Evolutionary conservation across 2,113 vertebrate species (phyloP).

Genomic region (Pelvicachromis taeniatus): DNA sequence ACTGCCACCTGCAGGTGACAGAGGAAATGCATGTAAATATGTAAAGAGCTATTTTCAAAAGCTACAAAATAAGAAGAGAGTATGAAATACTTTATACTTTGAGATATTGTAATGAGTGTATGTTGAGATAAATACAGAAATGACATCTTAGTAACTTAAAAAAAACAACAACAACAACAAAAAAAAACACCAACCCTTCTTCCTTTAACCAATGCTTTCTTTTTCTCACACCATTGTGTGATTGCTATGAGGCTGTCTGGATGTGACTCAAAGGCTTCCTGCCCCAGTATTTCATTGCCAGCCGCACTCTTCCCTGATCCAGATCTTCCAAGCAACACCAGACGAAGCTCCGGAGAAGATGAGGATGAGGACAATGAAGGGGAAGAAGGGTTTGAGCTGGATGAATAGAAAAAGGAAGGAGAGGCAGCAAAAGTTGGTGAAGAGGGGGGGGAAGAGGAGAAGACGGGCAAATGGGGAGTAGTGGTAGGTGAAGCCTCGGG

Average conservation of each 20-base stretch:
- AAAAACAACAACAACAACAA: accelerated
- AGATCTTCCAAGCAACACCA: slow-evolving; percentile 69
- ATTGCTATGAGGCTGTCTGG: slow-evolving; percentile 19
- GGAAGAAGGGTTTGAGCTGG: not conserved
- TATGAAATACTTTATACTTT: not conserved
- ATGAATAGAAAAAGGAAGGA: not conserved
- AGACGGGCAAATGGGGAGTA: not conserved
- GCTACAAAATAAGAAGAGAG: not conserved
- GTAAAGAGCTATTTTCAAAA: not conserved
- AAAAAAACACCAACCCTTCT: slow-evolving; percentile 45
- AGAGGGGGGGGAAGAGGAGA: not conserved
- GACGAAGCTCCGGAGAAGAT: slow-evolving; percentile 54
- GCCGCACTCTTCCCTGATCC: slow-evolving; percentile 70
- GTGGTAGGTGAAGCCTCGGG: slow-evolving; percentile 4
- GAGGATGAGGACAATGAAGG: slow-evolving; percentile 2
- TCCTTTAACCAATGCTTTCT: slow-evolving; percentile 40
- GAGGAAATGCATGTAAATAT: not conserved
- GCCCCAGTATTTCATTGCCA: slow-evolving; percentile 68
- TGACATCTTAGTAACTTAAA: not conserved
- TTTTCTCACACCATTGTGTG: slow-evolving; percentile 65
- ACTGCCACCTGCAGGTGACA: slow-evolving; percentile 64
- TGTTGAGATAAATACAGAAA: not conserved
- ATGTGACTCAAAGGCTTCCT: slow-evolving; percentile 41
- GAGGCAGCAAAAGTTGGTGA: not conserved
- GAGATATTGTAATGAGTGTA: not conserved